A percentile compares a stretch with the other conserved stretches of the same genome.
Conservation (phyloP, 2,797 vertebrate species). For the Paramormyrops hopkinsi region DNA sequence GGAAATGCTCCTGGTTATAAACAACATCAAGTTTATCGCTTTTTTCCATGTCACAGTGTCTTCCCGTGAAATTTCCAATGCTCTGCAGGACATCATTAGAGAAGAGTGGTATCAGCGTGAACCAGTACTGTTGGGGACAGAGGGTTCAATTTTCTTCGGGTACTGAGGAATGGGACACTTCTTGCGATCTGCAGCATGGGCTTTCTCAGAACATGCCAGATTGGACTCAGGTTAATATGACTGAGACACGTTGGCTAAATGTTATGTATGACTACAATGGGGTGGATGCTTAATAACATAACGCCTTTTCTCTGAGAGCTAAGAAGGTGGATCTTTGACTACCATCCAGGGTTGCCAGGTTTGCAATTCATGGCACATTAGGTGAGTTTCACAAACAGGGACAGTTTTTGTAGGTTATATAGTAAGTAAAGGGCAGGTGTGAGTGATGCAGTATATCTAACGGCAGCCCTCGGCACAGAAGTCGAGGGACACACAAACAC, state of each 20-base stretch:
- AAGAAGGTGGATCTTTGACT: neutral
- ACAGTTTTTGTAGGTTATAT: neutral
- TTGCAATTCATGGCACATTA: neutral
- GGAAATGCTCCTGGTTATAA: constrained; percentile 26
- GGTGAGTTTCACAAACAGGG: neutral
- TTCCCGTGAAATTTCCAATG: neutral
- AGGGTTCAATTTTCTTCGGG: neutral
- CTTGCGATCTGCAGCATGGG: neutral
- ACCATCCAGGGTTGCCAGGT: neutral
- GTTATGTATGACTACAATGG: neutral
- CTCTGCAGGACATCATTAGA: neutral
- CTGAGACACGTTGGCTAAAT: neutral
- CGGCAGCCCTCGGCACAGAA: neutral
- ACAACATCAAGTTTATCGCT: neutral
- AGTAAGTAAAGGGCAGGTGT: neutral
- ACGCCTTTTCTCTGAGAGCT: neutral
- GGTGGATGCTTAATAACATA: neutral
- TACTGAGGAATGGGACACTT: neutral
- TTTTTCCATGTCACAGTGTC: neutral
- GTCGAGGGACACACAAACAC: neutral
- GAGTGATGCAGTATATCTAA: neutral
- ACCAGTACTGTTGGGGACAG: neutral
- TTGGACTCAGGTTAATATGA: neutral
- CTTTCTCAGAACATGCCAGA: neutral
- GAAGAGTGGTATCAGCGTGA: neutral